These are phyloP conservation scores for Columba guinea DNA, from an alignment of 2,797 vertebrate genomes.

Conservation along the genomic window DNA sequence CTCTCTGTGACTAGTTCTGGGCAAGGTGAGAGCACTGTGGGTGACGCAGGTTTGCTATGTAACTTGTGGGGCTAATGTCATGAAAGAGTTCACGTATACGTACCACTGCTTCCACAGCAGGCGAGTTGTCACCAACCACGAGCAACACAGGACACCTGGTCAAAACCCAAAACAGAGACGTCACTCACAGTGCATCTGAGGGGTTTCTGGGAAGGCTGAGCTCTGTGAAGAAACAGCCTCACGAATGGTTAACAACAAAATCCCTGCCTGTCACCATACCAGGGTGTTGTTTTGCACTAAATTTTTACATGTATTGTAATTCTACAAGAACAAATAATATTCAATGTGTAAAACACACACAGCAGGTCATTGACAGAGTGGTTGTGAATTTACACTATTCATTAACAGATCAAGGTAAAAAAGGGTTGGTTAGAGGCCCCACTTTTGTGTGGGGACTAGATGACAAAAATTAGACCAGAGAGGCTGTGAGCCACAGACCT, in stretches of 20 bases:
- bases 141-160: constrained; percentile 88
- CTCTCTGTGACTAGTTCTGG: not conserved
- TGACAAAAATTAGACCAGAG: not conserved
- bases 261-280: not conserved
- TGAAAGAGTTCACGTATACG: constrained; percentile 17
- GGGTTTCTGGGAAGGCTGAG: not conserved
- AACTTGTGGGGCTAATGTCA: not conserved
- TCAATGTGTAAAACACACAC: not conserved
- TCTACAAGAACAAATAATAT: not conserved
- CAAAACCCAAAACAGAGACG: not conserved
- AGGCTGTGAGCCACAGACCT: not conserved
- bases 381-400: not conserved
- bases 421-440: not conserved
- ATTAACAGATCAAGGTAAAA: not conserved
- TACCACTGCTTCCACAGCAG: constrained; percentile 94
- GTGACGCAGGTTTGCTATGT: not conserved
- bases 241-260: not conserved
- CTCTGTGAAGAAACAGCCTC: not conserved
- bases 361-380: not conserved
- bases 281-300: not conserved
- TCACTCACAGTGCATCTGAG: not conserved
- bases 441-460: not conserved
- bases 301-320: not conserved
- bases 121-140: constrained; percentile 92
- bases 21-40: not conserved